Conservation (phyloP, 1,140 invertebrate genomes). For the Ephestia elutella region DNA sequence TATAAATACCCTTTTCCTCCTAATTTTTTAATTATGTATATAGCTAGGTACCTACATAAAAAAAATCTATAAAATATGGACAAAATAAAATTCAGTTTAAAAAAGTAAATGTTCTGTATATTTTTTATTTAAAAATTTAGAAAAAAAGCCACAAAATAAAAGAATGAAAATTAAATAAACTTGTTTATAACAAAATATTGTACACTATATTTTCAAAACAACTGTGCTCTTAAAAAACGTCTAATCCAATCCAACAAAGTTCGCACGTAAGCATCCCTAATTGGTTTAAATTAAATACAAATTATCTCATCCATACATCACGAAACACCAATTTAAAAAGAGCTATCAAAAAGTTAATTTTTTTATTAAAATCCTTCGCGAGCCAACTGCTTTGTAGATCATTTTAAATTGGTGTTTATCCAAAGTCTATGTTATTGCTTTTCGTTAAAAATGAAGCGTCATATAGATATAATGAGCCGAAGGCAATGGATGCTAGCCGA, state of each 20-base stretch:
- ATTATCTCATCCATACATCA: slow-evolving; percentile 47
- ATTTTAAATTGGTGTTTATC: slow-evolving; percentile 19
- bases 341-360: slow-evolving; percentile 12
- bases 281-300: slow-evolving; percentile 68
- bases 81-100: too few relatives aligned
- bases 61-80: too few relatives aligned
- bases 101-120: too few relatives aligned
- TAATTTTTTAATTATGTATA: too few relatives aligned
- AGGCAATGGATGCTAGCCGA: slow-evolving; percentile 37
- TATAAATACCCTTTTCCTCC: too few relatives aligned
- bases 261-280: slow-evolving; percentile 67
- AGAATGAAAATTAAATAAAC: not conserved
- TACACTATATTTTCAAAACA: not conserved
- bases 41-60: too few relatives aligned
- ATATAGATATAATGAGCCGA: slow-evolving; percentile 54
- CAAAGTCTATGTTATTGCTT: slow-evolving; percentile 29
- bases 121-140: too few relatives aligned
- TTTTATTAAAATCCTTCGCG: slow-evolving; percentile 1
- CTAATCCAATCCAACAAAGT: slow-evolving; percentile 27
- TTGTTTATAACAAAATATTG: not conserved
- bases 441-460: slow-evolving; percentile 62
- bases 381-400: slow-evolving; percentile 22
- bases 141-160: too few relatives aligned
- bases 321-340: slow-evolving; percentile 24
- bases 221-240: not conserved